These are phyloP conservation scores for Galago senegalensis DNA, from an alignment of 2,797 vertebrate genomes.

Conservation along the genomic window DNA sequence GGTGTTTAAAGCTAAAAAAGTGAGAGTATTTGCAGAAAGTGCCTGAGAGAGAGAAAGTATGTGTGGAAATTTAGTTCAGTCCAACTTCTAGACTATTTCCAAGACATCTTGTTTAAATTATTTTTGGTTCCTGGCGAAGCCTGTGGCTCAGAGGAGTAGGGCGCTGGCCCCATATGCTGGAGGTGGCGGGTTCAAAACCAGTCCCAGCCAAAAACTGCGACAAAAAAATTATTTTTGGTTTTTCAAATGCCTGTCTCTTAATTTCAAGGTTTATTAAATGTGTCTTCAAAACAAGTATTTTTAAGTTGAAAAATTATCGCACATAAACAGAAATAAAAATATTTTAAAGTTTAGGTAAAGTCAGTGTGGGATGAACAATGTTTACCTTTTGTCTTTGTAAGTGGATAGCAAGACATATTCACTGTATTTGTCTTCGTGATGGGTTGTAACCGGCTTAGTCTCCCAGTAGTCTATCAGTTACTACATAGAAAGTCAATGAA, in stretches of 20 bases:
- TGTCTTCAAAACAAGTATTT: constrained; percentile 74
- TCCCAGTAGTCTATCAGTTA: constrained; percentile 73
- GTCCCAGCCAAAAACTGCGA: too few species aligned
- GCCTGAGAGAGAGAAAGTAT: not conserved
- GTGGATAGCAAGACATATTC: constrained; percentile 65
- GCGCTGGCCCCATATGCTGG: too few species aligned
- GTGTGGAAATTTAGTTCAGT: constrained; percentile 60
- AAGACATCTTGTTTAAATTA: constrained; percentile 65
- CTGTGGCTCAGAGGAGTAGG: too few species aligned
- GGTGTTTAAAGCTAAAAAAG: constrained; percentile 70
- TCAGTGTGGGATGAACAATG: constrained; percentile 41
- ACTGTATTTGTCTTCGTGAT: constrained; percentile 64
- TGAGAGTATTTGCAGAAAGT: constrained; percentile 82
- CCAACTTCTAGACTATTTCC: constrained; percentile 70
- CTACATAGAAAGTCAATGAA: constrained; percentile 79
- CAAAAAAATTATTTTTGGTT: constrained; percentile 65
- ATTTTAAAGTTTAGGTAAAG: constrained; percentile 72
- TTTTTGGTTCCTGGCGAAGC: constrained; percentile 36
- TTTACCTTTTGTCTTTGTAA: constrained; percentile 29
- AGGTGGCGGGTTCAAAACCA: too few species aligned
- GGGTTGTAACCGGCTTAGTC: too few species aligned
- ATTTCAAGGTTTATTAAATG: constrained; percentile 68
- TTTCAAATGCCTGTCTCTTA: constrained; percentile 55
- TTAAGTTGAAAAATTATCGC: constrained; percentile 64
- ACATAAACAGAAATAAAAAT: constrained; percentile 58